phyloP scores from a whole-genome alignment of 2,888 invertebrate genomes.

The Octonoba sinensis region DNA sequence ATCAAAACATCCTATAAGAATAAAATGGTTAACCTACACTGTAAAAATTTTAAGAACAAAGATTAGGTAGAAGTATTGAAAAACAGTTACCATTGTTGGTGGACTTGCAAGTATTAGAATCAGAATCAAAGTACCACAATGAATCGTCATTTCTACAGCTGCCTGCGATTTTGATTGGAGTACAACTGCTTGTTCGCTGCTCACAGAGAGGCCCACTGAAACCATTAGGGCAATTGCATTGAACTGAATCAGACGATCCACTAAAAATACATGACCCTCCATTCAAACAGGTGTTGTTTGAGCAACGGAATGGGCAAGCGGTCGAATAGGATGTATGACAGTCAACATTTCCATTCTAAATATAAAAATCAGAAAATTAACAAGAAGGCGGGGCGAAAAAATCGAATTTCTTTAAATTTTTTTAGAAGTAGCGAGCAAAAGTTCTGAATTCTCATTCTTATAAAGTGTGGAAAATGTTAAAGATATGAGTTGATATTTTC shows the following conservation, averaged over 20 bases:
- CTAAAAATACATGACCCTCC: conserved; percentile 27
- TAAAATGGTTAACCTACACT: not conserved
- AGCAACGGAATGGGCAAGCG: conserved; percentile 33
- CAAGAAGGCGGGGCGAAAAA: too few species aligned
- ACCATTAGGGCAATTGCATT: conserved; percentile 46
- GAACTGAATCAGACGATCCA: conserved; percentile 23
- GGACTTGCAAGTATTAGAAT: conserved; percentile 51
- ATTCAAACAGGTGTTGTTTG: conserved; percentile 41
- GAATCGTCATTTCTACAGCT: conserved; percentile 24
- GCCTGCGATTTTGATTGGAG: conserved; percentile 14
- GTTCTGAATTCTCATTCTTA: too few species aligned
- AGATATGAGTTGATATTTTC: too few species aligned
- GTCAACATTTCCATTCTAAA: conserved; percentile 28
- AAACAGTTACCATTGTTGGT: conserved; percentile 22
- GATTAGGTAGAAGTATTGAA: not conserved
- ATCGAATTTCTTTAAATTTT: too few species aligned
- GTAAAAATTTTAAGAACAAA: not conserved
- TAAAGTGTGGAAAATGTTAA: too few species aligned
- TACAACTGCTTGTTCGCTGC: conserved; percentile 32
- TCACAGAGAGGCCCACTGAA: conserved; percentile 47
- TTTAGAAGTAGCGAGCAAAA: too few species aligned
- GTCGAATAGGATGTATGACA: conserved; percentile 45
- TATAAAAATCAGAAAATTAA: not conserved
- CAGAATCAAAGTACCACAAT: conserved; percentile 47
- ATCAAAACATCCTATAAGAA: conserved; percentile 38